These are phyloP conservation scores for Pedetes capensis DNA, from an alignment of 2,113 vertebrate genomes.

Conservation along the genomic window DNA sequence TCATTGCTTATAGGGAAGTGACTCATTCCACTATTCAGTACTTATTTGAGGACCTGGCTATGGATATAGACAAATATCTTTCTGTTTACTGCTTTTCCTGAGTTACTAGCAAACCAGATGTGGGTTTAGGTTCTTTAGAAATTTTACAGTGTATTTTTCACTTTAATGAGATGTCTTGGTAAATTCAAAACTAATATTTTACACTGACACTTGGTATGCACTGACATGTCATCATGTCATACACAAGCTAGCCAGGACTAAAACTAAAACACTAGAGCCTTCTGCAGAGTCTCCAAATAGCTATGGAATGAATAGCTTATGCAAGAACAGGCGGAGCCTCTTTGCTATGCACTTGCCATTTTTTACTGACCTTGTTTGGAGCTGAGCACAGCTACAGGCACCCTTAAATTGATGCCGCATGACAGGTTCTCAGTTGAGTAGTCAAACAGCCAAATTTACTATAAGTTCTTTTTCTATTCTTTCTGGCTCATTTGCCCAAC, in stretches of 20 bases:
- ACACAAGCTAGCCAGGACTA: neutral
- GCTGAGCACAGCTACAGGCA: neutral
- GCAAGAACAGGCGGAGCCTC: constrained; percentile 31
- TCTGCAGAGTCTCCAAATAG: neutral
- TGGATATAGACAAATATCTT: neutral
- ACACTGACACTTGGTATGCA: neutral
- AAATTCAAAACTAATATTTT: constrained; percentile 70
- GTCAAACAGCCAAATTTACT: constrained; percentile 66
- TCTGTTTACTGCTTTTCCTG: constrained; percentile 51
- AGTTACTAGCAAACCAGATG: constrained; percentile 40
- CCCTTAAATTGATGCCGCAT: constrained; percentile 47
- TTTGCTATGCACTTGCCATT: constrained; percentile 35
- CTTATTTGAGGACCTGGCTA: constrained; percentile 16
- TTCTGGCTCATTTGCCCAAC: constrained; percentile 66
- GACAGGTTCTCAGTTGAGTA: constrained; percentile 53
- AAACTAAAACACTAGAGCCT: neutral
- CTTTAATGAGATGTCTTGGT: constrained; percentile 77
- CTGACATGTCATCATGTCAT: constrained; percentile 19
- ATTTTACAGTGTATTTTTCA: constrained; percentile 72
- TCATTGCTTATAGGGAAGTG: constrained; percentile 17
- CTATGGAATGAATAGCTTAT: neutral
- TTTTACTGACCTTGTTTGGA: constrained; percentile 68
- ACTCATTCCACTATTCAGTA: neutral
- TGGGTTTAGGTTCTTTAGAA: constrained; percentile 60
- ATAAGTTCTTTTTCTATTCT: constrained; percentile 52